phyloP scores from a whole-genome alignment of 2,888 invertebrate genomes.

The Notodonta dromedarius region DNA sequence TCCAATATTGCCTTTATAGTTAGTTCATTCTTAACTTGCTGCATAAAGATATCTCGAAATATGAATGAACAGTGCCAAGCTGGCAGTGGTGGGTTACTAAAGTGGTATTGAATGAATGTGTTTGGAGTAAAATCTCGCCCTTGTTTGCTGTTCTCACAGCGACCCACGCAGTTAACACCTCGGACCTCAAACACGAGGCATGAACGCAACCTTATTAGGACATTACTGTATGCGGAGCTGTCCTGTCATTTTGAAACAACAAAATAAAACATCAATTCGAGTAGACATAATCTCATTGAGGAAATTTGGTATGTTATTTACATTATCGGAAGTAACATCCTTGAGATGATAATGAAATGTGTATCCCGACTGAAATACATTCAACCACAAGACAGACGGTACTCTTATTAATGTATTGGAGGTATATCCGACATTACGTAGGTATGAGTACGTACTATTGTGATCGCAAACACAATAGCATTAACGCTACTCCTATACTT shows the following conservation, averaged over 20 bases:
- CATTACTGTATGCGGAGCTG: conserved; percentile 18
- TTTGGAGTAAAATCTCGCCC: conserved; percentile 34
- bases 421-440: too few relatives aligned
- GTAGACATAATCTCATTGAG: conserved; percentile 22
- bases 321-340: neutral
- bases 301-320: neutral
- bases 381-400: too few relatives aligned
- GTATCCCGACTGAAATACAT: too few relatives aligned
- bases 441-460: too few relatives aligned
- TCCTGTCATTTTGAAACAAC: conserved; percentile 21
- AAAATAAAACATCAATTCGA: conserved; percentile 13
- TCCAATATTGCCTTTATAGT: neutral
- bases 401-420: too few relatives aligned
- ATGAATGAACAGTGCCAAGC: conserved; percentile 32
- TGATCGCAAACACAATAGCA: too few relatives aligned
- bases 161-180: conserved; percentile 70
- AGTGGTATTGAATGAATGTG: conserved; percentile 35
- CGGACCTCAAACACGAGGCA: conserved; percentile 35
- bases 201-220: conserved; percentile 36
- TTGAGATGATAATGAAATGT: too few relatives aligned
- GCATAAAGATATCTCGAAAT: conserved; percentile 9
- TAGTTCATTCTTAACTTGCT: neutral
- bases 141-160: conserved; percentile 76
- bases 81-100: neutral
- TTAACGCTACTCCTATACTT: too few relatives aligned